phyloP scores from a whole-genome alignment of 2,113 vertebrate species.

The Phrynosoma blainvillii region DNA sequence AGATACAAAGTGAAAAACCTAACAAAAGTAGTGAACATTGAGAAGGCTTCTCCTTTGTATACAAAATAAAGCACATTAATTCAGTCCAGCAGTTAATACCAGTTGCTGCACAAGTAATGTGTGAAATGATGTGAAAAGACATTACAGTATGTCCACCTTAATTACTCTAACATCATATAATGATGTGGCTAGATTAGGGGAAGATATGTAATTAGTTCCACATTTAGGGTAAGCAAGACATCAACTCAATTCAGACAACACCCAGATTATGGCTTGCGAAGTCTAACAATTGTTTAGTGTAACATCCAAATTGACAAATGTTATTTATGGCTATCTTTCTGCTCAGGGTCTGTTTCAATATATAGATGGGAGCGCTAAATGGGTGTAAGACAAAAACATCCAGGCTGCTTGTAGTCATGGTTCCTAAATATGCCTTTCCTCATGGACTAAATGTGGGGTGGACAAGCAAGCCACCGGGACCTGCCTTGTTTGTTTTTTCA shows the following conservation, averaged over 20 bases:
- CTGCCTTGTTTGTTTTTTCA: no score
- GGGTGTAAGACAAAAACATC: neutral
- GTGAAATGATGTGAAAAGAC: slow-evolving; percentile 28
- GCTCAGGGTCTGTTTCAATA: neutral
- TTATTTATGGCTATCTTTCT: neutral
- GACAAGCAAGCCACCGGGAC: no score
- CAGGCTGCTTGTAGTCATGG: neutral
- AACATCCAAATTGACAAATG: neutral
- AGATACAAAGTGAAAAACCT: neutral
- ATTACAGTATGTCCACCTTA: slow-evolving; percentile 19
- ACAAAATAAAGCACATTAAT: slow-evolving; percentile 23
- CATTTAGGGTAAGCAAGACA: slow-evolving; percentile 3
- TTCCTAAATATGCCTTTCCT: neutral
- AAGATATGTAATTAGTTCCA: slow-evolving; percentile 30
- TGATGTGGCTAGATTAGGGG: slow-evolving; percentile 15
- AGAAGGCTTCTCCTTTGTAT: neutral
- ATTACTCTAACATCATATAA: slow-evolving; percentile 27
- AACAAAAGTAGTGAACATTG: neutral
- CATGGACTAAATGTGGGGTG: no score
- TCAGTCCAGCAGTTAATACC: slow-evolving; percentile 21
- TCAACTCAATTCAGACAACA: neutral
- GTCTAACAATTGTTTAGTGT: neutral
- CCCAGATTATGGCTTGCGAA: neutral
- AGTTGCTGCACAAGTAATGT: neutral
- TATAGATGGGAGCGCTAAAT: neutral